Conservation (phyloP, 1,140 invertebrate species). For the Ganaspis sp. region DNA sequence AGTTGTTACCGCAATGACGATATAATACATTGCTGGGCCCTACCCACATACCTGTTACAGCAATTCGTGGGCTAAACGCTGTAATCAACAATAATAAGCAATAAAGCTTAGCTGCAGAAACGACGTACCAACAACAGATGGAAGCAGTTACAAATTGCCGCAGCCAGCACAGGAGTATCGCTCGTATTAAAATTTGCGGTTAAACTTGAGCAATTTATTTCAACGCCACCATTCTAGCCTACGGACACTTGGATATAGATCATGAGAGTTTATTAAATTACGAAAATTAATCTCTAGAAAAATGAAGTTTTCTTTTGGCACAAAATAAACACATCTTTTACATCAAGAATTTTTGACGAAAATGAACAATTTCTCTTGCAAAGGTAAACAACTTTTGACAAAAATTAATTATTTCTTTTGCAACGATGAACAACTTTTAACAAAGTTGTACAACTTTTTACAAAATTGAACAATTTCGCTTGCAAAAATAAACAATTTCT, state of each 20-base stretch:
- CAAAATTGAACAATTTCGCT: no score
- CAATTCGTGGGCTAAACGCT: conserved; percentile 54
- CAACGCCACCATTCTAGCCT: neutral
- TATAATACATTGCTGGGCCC: conserved; percentile 45
- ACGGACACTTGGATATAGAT: neutral
- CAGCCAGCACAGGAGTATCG: neutral
- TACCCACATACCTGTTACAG: conserved; percentile 57
- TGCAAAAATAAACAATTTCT: no score
- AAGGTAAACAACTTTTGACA: no score
- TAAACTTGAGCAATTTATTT: conserved; percentile 8
- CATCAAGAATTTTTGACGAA: no score
- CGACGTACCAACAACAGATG: conserved; percentile 40
- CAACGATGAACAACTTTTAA: no score
- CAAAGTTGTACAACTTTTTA: no score
- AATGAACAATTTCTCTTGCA: no score
- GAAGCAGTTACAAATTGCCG: conserved; percentile 53
- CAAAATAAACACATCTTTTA: no score
- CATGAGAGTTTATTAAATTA: no score
- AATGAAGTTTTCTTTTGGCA: no score
- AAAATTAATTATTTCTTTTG: no score
- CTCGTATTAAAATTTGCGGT: neutral
- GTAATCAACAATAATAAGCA: conserved; percentile 57
- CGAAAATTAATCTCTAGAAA: no score
- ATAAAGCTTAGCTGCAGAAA: conserved; percentile 43
- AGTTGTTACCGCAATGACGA: conserved; percentile 21